A percentile compares a stretch with the other conserved stretches of the same genome.
Evolutionary conservation across 53 echinoderm and acorn worm genomes (phyloP).

Genomic region (Actinopyga echinites): DNA sequence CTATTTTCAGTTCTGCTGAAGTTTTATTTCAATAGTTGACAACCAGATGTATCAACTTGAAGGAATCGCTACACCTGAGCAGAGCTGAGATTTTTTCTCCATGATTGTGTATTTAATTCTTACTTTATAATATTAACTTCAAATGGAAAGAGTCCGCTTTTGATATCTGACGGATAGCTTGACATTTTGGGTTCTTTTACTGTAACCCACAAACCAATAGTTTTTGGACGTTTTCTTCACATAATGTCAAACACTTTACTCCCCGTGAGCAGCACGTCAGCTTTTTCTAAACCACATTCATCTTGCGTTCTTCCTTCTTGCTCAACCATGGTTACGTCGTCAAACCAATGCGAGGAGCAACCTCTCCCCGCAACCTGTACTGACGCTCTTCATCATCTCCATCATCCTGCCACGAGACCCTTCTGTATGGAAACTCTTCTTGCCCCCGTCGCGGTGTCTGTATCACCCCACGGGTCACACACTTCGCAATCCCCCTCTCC

Average conservation of each 20-base stretch:
- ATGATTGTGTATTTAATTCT: too few species aligned
- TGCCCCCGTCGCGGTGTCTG: conserved; percentile 1
- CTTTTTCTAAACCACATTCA: conserved; percentile 75
- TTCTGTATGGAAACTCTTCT: conserved; percentile 10
- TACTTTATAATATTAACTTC: too few species aligned
- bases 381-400: background rate
- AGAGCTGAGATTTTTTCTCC: too few species aligned
- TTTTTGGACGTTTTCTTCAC: background rate
- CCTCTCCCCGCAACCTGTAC: conserved; percentile 19
- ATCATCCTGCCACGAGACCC: background rate
- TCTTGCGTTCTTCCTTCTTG: conserved; percentile 41
- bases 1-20: too few species aligned
- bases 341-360: conserved; percentile 51
- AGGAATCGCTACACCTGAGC: too few species aligned
- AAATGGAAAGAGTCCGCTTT: too few species aligned
- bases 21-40: too few species aligned
- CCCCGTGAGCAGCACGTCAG: conserved; percentile 88
- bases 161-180: too few species aligned
- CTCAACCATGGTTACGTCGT: conserved; percentile 56
- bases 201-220: too few species aligned
- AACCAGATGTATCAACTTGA: too few species aligned
- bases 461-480: conserved; percentile 16
- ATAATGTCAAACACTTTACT: conserved; percentile 74
- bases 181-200: too few species aligned
- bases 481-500: conserved; percentile 58